Conservation (phyloP, 2,888 invertebrate species). For the Hipparchia semele region DNA sequence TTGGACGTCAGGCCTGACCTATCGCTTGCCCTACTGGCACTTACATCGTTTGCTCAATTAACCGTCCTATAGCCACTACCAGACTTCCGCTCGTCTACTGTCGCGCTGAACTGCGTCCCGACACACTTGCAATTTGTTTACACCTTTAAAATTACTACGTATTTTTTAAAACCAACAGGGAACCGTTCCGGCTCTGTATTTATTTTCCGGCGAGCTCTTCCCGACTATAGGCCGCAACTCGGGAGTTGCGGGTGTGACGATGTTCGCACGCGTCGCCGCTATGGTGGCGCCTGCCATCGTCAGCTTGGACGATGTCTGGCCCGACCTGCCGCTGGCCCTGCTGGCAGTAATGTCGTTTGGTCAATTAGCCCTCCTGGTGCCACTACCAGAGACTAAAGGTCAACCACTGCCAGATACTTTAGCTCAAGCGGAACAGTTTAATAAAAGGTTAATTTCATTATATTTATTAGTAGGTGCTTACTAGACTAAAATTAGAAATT, state of each 20-base stretch:
- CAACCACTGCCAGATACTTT: constrained; percentile 78
- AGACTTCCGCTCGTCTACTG: no score
- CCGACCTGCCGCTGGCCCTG: constrained; percentile 61
- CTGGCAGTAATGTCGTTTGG: constrained; percentile 57
- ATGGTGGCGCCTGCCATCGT: constrained; percentile 81
- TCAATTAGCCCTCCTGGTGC: constrained; percentile 63
- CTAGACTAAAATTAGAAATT: neutral
- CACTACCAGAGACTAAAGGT: constrained; percentile 76
- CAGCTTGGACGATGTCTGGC: constrained; percentile 53
- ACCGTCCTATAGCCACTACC: no score
- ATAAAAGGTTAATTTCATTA: constrained; percentile 10
- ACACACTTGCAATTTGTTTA: no score
- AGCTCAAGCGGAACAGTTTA: constrained; percentile 49
- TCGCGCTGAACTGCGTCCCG: no score
- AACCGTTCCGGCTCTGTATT: constrained; percentile 83
- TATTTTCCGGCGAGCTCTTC: constrained; percentile 90
- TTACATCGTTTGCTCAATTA: no score
- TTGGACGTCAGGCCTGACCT: no score
- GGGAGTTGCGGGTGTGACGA: constrained; percentile 88
- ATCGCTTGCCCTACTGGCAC: no score
- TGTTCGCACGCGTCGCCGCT: constrained; percentile 90
- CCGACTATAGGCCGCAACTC: constrained; percentile 91
- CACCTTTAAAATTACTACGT: no score
- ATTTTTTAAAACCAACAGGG: constrained; percentile 59
- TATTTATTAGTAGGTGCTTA: neutral